phyloP scores from a whole-genome alignment of 2,888 invertebrate genomes.

The Tetragonula carbonaria region DNA sequence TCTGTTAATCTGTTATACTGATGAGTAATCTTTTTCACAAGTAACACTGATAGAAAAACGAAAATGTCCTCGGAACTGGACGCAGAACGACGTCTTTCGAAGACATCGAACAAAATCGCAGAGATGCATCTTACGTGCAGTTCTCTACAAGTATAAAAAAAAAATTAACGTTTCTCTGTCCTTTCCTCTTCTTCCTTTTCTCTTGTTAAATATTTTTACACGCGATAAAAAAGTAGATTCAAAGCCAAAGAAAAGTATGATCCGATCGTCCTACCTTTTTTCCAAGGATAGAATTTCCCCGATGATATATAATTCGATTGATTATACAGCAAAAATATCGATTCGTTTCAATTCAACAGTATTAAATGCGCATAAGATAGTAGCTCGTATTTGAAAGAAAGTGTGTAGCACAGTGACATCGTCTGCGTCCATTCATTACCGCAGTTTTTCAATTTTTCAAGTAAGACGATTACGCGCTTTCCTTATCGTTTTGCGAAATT shows the following conservation, averaged over 20 bases:
- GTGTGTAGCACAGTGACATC: constrained; percentile 28
- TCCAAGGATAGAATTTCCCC: background rate
- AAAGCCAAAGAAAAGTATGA: constrained; percentile 18
- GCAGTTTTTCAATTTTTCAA: constrained; percentile 25
- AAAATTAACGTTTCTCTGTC: background rate
- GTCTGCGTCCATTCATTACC: constrained; percentile 47
- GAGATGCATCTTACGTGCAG: constrained; percentile 37
- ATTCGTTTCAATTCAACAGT: constrained; percentile 34
- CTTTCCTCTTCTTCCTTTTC: background rate
- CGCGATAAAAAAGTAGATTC: background rate
- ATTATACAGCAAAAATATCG: background rate
- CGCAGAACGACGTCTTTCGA: constrained; percentile 57
- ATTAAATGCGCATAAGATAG: constrained; percentile 42
- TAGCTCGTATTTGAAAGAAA: background rate
- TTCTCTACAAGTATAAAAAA: background rate
- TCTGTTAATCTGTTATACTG: constrained; percentile 44
- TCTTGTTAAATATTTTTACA: background rate
- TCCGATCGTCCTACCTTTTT: background rate
- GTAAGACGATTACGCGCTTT: constrained; percentile 47
- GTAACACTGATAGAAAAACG: background rate
- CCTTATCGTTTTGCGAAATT: constrained; percentile 64
- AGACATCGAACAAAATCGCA: constrained; percentile 41
- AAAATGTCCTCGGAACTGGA: constrained; percentile 45
- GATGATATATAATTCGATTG: background rate
- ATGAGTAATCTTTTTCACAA: constrained; percentile 23